Percentiles rank a stretch among this genome's conserved stretches.
These are phyloP conservation scores for Taenaris catops DNA, from an alignment of 2,888 invertebrate genomes.

Conservation along the genomic window DNA sequence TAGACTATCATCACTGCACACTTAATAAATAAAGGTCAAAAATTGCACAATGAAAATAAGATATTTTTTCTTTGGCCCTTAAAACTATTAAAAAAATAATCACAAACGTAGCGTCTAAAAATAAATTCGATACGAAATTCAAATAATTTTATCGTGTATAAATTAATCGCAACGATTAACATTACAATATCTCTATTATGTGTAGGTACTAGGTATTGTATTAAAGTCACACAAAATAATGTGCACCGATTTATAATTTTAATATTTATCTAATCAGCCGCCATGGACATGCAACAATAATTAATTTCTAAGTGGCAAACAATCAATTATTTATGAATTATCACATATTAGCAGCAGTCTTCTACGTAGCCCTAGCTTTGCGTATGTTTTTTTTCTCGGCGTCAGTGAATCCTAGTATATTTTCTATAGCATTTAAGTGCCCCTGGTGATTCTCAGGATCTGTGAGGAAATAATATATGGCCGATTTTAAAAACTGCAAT, in stretches of 20 bases:
- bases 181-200: too few species aligned
- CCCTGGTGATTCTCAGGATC: slow-evolving; percentile 94
- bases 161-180: too few species aligned
- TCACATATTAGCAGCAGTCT: slow-evolving; percentile 34
- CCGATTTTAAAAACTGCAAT: slow-evolving; percentile 94
- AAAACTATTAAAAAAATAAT: slow-evolving; percentile 50
- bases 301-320: slow-evolving; percentile 24
- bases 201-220: too few species aligned
- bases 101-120: slow-evolving; percentile 48
- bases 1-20: slow-evolving; percentile 39
- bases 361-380: slow-evolving; percentile 80
- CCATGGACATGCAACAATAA: slow-evolving; percentile 33
- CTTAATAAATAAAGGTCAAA: slow-evolving; percentile 40
- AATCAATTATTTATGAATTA: slow-evolving; percentile 30
- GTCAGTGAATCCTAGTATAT: slow-evolving; percentile 93
- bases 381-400: slow-evolving; percentile 89
- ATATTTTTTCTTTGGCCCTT: slow-evolving; percentile 70
- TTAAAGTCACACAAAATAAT: too few species aligned
- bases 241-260: too few species aligned
- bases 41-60: slow-evolving; percentile 59
- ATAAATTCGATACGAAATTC: slow-evolving; percentile 60
- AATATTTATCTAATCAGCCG: slow-evolving; percentile 22
- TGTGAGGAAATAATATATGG: slow-evolving; percentile 94
- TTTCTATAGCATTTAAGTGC: slow-evolving; percentile 94
- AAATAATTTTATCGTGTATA: too few species aligned